Conservation (phyloP, 1,140 invertebrate species). For the Pristionchus pacificus region DNA sequence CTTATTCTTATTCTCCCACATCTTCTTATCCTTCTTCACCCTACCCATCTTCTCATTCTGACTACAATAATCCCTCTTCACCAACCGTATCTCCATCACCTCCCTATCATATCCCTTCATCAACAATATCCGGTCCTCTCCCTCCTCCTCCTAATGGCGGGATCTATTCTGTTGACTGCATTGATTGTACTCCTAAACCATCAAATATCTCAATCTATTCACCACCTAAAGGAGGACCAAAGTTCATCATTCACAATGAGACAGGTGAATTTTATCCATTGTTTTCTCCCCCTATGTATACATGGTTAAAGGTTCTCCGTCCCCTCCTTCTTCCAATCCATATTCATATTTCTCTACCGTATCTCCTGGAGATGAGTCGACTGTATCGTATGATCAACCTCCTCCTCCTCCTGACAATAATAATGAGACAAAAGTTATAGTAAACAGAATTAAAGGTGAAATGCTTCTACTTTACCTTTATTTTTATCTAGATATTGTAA, state of each 20-base stretch:
- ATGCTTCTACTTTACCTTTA: too few relatives aligned
- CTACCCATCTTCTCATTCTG: not conserved
- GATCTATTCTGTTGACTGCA: not conserved
- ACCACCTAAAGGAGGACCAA: constrained; percentile 3
- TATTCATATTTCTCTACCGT: not conserved
- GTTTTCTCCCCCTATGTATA: not conserved
- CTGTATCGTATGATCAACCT: not conserved
- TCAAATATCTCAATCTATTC: not conserved
- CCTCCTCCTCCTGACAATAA: not conserved
- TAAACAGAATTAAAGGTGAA: not conserved
- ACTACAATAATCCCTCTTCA: not conserved
- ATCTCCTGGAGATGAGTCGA: not conserved
- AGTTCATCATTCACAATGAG: constrained; percentile 3
- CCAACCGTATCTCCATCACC: not conserved
- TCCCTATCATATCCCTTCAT: not conserved
- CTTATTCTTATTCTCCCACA: constrained; percentile 6
- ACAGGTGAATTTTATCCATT: too few relatives aligned
- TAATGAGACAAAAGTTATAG: not conserved
- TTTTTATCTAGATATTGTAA: too few relatives aligned
- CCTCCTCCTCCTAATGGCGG: not conserved
- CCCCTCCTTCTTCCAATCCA: not conserved
- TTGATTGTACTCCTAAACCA: not conserved
- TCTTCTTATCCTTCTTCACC: constrained; percentile 1
- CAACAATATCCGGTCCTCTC: not conserved
- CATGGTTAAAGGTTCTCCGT: not conserved